Percentiles rank a stretch among this genome's conserved stretches.
These are phyloP conservation scores for Cataglyphis albicans DNA, from an alignment of 2,888 invertebrate genomes.

Conservation along the genomic window DNA sequence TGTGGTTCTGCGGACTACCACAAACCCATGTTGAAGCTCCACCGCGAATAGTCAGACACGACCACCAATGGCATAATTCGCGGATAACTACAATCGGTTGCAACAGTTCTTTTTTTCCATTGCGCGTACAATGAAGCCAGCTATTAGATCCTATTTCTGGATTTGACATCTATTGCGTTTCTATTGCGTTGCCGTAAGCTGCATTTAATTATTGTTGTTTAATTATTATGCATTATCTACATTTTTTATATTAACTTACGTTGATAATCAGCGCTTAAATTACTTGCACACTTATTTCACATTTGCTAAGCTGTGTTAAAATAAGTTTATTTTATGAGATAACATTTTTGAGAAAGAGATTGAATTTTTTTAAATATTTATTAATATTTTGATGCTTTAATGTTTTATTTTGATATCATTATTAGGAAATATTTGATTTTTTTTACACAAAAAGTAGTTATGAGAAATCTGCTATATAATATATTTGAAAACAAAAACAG, in stretches of 20 bases:
- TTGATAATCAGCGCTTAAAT: not conserved
- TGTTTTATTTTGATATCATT: not conserved
- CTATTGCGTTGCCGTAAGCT: not conserved
- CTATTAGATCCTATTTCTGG: not conserved
- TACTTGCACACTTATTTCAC: not conserved
- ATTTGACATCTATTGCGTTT: not conserved
- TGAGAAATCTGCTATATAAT: not conserved
- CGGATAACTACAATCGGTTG: conserved; percentile 43
- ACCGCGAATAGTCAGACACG: conserved; percentile 41
- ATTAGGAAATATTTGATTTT: not conserved
- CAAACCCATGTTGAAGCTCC: conserved; percentile 39
- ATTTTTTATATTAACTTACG: not conserved
- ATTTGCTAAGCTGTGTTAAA: not conserved
- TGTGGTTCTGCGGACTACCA: conserved; percentile 51
- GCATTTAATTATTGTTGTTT: not conserved
- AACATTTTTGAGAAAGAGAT: not conserved
- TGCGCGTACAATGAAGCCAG: not conserved
- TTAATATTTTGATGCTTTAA: not conserved
- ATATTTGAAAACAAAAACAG: not conserved
- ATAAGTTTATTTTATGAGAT: not conserved
- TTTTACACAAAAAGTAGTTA: not conserved
- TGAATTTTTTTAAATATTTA: not conserved
- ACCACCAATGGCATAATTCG: conserved; percentile 48
- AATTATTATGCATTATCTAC: too few species aligned
- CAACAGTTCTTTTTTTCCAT: conserved; percentile 24